These are phyloP conservation scores for Zaprionus capensis DNA, from an alignment of 1,140 invertebrate genomes.

Conservation along the genomic window DNA sequence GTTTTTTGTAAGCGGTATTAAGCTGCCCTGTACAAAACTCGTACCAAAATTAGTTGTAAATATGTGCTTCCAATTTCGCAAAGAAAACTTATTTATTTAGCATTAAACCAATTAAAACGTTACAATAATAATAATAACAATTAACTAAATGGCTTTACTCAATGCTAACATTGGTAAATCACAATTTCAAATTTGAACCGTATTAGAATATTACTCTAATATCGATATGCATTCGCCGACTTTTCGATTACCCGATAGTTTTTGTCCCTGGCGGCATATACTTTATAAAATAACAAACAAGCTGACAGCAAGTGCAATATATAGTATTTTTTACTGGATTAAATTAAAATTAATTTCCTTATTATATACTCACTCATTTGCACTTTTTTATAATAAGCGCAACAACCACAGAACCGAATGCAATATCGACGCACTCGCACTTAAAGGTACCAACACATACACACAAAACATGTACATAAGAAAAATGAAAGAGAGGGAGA, in stretches of 20 bases:
- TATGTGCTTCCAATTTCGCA: not conserved
- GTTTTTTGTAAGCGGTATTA: not conserved
- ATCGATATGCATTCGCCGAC: slow-evolving; percentile 16
- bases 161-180: not conserved
- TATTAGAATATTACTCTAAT: not conserved
- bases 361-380: slow-evolving; percentile 33
- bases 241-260: slow-evolving; percentile 10
- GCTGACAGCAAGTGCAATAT: not conserved
- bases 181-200: not conserved
- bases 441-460: slow-evolving; percentile 34
- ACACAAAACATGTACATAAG: slow-evolving; percentile 46
- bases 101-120: not conserved
- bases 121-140: not conserved
- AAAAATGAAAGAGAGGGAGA: slow-evolving; percentile 43
- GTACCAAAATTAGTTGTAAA: not conserved
- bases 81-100: not conserved
- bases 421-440: slow-evolving; percentile 47
- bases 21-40: slow-evolving; percentile 25
- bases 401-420: slow-evolving; percentile 28
- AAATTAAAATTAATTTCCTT: slow-evolving; percentile 1
- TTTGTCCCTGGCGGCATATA: slow-evolving; percentile 22
- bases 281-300: not conserved
- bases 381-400: slow-evolving; percentile 19
- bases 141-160: not conserved
- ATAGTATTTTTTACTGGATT: not conserved